Base-by-base conservation (phyloP, 2,888 invertebrate species). In the Smittia aterrima region DNA sequence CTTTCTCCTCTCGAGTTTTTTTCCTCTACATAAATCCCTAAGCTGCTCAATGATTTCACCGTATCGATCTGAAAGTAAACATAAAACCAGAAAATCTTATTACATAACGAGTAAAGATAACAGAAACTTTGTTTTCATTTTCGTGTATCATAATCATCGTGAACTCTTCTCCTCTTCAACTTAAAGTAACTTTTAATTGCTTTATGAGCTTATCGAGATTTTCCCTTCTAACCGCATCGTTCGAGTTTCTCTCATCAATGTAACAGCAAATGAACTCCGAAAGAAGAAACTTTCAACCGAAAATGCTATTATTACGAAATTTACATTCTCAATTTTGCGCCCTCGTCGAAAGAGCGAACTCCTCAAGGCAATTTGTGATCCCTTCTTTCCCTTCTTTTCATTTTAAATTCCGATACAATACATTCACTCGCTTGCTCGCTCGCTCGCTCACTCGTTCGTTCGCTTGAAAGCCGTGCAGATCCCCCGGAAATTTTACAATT, bases 301-400 rank as follows among this genome's bases (percentile, higher is more conserved):
- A 38, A 67, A 40, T 38, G 13, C 24, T 67, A 1, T 13, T 41
- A 22, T 67, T 20, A 1, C 4, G 22, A 66, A 66, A 66, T 67
- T 40, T 20, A 27, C 47, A 38, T 47, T 20, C 9, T 40, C 22
- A 41, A 66, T 41, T 67, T 41, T 58, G 16, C 53, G 18, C 53
- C 22, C 9, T 58, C n/a, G 3, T 1, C 20, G 16, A 58, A 22
- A 58, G 9, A 18, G n/a, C n/a, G 32, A 20, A 41, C 53, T 70
- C 9, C 70, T 70, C 27, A 18, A 70, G 70, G 70, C 70, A 70
- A 70, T 70, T 70, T 70, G 27, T 70, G 70, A 70, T 70, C 70
- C 70, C 27, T 70, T 67, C 32, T 38, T 32, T 16, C 24, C 66
- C 27, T 66, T 66, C 32, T 41, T 67, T 67, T 40, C 67, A 41